Evolutionary conservation across 1,140 invertebrate genomes (phyloP).

Genomic region (Apis cerana): DNA sequence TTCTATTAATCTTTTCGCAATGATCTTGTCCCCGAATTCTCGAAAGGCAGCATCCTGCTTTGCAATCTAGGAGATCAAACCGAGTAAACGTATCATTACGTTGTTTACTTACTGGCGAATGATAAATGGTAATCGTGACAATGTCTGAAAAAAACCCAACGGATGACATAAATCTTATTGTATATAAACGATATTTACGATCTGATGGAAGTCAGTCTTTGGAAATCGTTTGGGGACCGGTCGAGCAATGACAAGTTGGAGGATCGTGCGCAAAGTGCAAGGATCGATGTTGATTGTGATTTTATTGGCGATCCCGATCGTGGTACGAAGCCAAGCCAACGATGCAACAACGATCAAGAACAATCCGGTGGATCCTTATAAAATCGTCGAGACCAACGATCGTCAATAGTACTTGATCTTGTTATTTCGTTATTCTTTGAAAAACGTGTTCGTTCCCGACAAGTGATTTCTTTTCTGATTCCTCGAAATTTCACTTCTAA

Average conservation of each 20-base stretch:
- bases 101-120: constrained; percentile 20
- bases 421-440: not conserved
- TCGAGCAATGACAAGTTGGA: not conserved
- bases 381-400: not conserved
- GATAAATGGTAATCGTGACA: constrained; percentile 78
- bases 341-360: not conserved
- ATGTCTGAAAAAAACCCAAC: constrained; percentile 66
- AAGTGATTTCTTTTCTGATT: no score
- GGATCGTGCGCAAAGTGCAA: not conserved
- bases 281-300: constrained; percentile 31
- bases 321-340: not conserved
- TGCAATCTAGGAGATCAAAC: not conserved
- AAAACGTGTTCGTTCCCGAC: no score
- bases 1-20: not conserved
- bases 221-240: not conserved
- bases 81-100: constrained; percentile 49
- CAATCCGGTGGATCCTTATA: constrained; percentile 29
- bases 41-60: constrained; percentile 32
- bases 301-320: constrained; percentile 16
- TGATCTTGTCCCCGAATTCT: constrained; percentile 25
- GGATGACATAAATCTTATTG: constrained; percentile 74
- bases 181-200: constrained; percentile 72
- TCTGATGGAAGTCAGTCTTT: constrained; percentile 35
- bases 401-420: constrained; percentile 13
- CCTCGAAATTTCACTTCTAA: no score